phyloP scores from a whole-genome alignment of 1,140 invertebrate species.

The Drosophila pseudoananassae region DNA sequence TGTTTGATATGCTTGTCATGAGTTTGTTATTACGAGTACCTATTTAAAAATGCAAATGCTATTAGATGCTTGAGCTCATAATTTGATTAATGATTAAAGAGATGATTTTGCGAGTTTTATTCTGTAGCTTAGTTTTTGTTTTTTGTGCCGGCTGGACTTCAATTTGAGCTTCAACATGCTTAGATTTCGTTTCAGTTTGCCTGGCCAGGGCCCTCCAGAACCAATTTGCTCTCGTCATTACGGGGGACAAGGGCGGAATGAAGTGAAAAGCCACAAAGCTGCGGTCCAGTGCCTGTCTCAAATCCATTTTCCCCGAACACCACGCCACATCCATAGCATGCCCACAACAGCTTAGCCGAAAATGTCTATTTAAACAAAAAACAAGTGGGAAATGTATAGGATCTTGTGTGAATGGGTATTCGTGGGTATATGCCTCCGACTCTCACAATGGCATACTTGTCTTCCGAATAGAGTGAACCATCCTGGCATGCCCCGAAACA shows the following conservation, averaged over 20 bases:
- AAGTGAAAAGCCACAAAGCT: slow-evolving; percentile 73
- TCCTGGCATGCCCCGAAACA: neutral
- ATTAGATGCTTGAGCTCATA: slow-evolving; percentile 52
- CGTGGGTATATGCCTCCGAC: slow-evolving; percentile 29
- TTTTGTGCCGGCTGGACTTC: slow-evolving; percentile 18
- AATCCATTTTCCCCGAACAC: slow-evolving; percentile 1
- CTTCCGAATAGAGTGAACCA: neutral
- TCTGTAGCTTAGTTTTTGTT: slow-evolving; percentile 14
- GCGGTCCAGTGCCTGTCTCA: slow-evolving; percentile 6
- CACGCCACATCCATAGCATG: slow-evolving; percentile 4
- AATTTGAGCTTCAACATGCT: neutral
- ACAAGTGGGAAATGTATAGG: slow-evolving; percentile 1
- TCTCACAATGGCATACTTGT: neutral
- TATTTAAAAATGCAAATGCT: slow-evolving; percentile 47
- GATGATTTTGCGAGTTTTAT: slow-evolving; percentile 43
- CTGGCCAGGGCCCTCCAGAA: slow-evolving; percentile 42
- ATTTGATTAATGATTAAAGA: slow-evolving; percentile 54
- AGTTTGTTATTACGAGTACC: slow-evolving; percentile 46
- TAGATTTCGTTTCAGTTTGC: neutral
- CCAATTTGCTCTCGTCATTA: slow-evolving; percentile 61
- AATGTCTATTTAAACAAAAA: slow-evolving; percentile 41
- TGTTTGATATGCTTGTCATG: slow-evolving; percentile 74
- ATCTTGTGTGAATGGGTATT: neutral
- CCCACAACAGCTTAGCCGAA: slow-evolving; percentile 40
- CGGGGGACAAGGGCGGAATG: slow-evolving; percentile 55